Conservation (phyloP, 2,888 invertebrate genomes). For the Digitonthophagus gazella region DNA sequence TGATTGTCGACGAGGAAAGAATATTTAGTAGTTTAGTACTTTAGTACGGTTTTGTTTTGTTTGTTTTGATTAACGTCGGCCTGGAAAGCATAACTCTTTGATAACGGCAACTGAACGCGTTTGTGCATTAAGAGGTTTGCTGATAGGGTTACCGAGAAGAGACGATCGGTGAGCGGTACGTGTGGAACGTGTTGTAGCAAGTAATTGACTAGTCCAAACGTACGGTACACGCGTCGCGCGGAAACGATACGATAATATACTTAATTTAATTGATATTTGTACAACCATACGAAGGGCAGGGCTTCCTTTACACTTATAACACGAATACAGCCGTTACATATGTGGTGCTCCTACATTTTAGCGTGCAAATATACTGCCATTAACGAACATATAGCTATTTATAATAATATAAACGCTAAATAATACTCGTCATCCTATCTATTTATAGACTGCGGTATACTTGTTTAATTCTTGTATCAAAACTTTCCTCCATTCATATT, state of each 20-base stretch:
- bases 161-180: constrained; percentile 14
- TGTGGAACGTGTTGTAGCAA: constrained; percentile 7
- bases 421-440: constrained; percentile 45
- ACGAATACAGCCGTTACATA: constrained; percentile 51
- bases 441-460: constrained; percentile 46
- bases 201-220: constrained; percentile 38
- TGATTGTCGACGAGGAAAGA: background rate
- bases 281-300: constrained; percentile 42
- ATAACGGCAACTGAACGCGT: constrained; percentile 1
- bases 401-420: constrained; percentile 43
- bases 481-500: constrained; percentile 49
- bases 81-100: constrained; percentile 1
- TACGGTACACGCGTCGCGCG: constrained; percentile 33
- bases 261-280: constrained; percentile 40
- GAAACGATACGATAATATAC: constrained; percentile 36
- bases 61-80: background rate
- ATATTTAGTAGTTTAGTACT: background rate
- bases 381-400: constrained; percentile 48
- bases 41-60: background rate
- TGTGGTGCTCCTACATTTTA: constrained; percentile 49
- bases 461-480: constrained; percentile 52
- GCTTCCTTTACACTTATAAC: constrained; percentile 50
- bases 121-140: constrained; percentile 22
- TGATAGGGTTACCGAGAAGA: constrained; percentile 20
- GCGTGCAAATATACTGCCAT: constrained; percentile 48